Conservation (phyloP, 1,140 invertebrate species). For the Muscidifurax raptorellus region DNA sequence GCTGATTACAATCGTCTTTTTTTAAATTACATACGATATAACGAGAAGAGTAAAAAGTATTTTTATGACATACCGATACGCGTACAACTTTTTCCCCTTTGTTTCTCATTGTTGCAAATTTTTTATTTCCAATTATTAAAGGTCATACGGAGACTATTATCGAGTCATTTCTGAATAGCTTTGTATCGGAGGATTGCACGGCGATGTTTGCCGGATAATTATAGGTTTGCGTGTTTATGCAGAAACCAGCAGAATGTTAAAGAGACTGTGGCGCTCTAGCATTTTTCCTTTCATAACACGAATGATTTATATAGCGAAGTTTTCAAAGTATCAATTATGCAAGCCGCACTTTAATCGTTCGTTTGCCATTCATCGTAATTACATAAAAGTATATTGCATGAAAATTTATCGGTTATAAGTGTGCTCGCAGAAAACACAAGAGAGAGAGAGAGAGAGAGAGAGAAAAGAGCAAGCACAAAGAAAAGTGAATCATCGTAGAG, state of each 20-base stretch:
- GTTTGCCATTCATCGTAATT: neutral
- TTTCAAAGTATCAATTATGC: neutral
- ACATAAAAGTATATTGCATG: neutral
- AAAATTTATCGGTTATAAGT: too few relatives aligned
- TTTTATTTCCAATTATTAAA: neutral
- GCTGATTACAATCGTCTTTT: neutral
- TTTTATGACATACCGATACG: neutral
- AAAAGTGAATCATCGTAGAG: neutral
- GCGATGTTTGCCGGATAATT: neutral
- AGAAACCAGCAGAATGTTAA: neutral
- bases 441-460: too few relatives aligned
- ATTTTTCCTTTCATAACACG: neutral
- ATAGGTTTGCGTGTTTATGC: neutral
- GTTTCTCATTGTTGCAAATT: neutral
- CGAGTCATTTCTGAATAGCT: too few relatives aligned
- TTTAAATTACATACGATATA: neutral
- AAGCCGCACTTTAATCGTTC: neutral
- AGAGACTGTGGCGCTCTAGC: neutral
- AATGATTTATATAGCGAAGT: neutral
- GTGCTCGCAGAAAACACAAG: too few relatives aligned
- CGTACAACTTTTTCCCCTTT: neutral
- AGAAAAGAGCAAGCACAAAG: neutral
- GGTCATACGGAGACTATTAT: too few relatives aligned
- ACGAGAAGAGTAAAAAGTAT: neutral
- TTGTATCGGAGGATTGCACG: too few relatives aligned